phyloP scores from a whole-genome alignment of 2,797 vertebrate species.

The Scyliorhinus canicula region DNA sequence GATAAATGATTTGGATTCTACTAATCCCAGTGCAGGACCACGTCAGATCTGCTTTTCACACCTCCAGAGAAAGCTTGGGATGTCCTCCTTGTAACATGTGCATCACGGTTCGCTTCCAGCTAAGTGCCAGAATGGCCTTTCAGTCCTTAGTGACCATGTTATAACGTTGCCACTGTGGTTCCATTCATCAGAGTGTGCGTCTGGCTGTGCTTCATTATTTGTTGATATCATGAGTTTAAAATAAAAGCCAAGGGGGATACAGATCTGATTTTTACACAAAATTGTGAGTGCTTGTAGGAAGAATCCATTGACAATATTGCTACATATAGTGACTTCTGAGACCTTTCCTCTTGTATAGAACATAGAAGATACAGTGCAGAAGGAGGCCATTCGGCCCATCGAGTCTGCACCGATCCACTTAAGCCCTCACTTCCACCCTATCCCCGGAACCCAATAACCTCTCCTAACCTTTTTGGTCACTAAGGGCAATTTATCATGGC shows the following conservation, averaged over 20 bases:
- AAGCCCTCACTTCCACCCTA: no score
- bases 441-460: no score
- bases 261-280: not conserved
- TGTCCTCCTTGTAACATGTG: not conserved
- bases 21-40: not conserved
- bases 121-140: not conserved
- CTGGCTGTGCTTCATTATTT: not conserved
- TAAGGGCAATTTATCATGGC: no score
- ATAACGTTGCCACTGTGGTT: not conserved
- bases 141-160: not conserved
- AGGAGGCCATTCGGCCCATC: no score
- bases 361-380: no score
- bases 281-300: not conserved
- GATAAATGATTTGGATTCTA: not conserved
- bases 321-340: not conserved
- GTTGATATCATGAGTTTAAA: not conserved
- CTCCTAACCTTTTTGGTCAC: no score
- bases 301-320: not conserved
- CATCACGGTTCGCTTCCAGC: not conserved
- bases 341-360: not conserved
- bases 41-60: not conserved
- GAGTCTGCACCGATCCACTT: no score
- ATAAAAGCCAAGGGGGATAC: not conserved
- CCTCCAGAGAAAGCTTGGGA: not conserved
- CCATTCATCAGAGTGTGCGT: no score